A percentile compares a stretch with the other conserved stretches of the same genome.
phyloP scores from a whole-genome alignment of 2,113 vertebrate genomes.

The Phalacrocorax aristotelis region DNA sequence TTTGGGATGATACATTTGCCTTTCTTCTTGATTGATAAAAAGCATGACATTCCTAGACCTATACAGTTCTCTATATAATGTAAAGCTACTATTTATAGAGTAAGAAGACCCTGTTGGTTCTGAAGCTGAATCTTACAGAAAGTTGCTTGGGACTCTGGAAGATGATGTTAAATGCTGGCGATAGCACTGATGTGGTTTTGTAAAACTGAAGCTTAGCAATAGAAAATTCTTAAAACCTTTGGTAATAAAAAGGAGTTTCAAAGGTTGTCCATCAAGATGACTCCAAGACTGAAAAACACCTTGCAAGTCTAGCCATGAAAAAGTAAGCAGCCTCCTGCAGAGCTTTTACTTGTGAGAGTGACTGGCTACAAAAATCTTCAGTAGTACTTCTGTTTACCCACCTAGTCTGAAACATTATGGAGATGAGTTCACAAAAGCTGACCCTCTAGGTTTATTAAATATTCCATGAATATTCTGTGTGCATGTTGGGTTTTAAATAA shows the following conservation, averaged over 20 bases:
- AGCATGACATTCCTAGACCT: background rate
- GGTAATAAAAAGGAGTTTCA: background rate
- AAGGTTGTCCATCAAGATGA: background rate
- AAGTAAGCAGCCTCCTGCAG: background rate
- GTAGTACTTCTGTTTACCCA: slow-evolving; percentile 39
- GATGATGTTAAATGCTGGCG: background rate
- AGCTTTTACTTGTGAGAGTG: background rate
- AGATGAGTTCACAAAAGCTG: slow-evolving; percentile 74
- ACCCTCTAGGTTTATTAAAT: slow-evolving; percentile 79
- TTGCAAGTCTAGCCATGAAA: background rate
- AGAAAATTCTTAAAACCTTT: background rate
- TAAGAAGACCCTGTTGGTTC: background rate
- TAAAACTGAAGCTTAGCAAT: background rate
- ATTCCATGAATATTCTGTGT: slow-evolving; percentile 64
- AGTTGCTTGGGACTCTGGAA: background rate
- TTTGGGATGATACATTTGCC: background rate
- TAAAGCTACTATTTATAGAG: background rate
- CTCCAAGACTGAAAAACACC: background rate
- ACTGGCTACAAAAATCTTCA: background rate
- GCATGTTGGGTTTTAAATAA: slow-evolving; percentile 62
- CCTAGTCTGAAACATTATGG: slow-evolving; percentile 75
- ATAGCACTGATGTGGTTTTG: background rate
- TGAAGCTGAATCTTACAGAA: background rate
- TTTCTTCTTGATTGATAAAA: background rate
- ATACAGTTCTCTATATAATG: background rate